These are phyloP conservation scores for Nannoperca australis DNA, from an alignment of 2,797 vertebrate species.

Conservation along the genomic window DNA sequence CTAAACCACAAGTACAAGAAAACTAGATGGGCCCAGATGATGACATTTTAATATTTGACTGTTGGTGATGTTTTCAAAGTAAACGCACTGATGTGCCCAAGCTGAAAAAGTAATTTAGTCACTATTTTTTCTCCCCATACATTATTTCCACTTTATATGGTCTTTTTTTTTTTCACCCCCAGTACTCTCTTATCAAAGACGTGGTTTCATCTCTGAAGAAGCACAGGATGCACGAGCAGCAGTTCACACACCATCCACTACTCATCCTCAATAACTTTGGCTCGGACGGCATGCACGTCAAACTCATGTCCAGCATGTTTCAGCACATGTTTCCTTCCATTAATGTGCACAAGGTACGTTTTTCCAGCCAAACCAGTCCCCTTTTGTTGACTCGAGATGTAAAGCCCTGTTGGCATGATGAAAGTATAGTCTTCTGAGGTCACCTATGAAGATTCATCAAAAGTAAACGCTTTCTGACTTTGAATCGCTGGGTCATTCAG, in stretches of 20 bases:
- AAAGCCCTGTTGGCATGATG: constrained; percentile 69
- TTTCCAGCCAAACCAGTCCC: accelerated
- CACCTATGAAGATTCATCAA: constrained; percentile 72
- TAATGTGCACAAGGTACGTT: constrained; percentile 91
- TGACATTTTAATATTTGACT: constrained; percentile 72
- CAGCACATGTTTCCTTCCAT: constrained; percentile 96
- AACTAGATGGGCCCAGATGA: constrained; percentile 60
- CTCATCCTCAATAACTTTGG: constrained; percentile 95
- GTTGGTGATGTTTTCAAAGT: constrained; percentile 81
- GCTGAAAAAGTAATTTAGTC: accelerated
- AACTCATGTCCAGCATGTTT: constrained; percentile 95
- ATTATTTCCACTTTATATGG: background rate
- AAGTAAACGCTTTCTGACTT: constrained; percentile 86
- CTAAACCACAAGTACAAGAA: background rate
- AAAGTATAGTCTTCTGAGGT: constrained; percentile 86
- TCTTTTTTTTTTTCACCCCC: background rate
- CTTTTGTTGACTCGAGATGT: background rate
- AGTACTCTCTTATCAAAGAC: constrained; percentile 93
- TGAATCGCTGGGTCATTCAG: background rate
- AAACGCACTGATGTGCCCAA: constrained; percentile 82
- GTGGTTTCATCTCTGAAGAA: constrained; percentile 92
- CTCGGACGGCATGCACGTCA: constrained; percentile 91
- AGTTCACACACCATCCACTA: constrained; percentile 92
- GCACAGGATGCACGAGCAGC: constrained; percentile 95
- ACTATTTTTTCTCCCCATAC: no score